Percentiles rank a stretch among this genome's conserved stretches.
These are phyloP conservation scores for Heterotilapia buettikoferi DNA, from an alignment of 2,113 vertebrate species.

Conservation along the genomic window DNA sequence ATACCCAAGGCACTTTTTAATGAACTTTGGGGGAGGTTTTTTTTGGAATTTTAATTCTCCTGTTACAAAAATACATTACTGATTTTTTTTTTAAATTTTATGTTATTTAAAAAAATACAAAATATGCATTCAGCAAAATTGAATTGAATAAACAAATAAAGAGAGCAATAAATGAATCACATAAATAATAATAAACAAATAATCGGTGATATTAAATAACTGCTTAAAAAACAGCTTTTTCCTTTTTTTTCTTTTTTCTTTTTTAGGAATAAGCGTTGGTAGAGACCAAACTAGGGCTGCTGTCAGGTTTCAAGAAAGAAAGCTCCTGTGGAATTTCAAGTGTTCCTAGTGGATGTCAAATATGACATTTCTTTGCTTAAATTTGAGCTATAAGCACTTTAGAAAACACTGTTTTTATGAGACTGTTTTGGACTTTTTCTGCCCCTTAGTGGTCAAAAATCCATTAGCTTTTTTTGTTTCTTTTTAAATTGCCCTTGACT, in stretches of 20 bases:
- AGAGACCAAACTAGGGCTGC: not conserved
- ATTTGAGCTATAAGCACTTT: not conserved
- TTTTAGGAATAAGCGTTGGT: not conserved
- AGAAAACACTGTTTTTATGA: not conserved
- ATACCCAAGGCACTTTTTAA: not conserved
- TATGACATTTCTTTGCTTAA: not conserved
- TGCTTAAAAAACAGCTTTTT: not conserved
- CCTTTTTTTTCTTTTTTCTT: not conserved
- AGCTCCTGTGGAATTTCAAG: not conserved
- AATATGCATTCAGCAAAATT: not conserved
- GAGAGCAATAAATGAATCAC: not conserved
- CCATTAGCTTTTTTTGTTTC: not conserved
- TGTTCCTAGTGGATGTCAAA: not conserved
- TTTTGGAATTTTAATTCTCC: not conserved
- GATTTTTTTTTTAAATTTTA: not conserved
- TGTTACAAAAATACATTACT: not conserved
- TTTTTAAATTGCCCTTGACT: not conserved
- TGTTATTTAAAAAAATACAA: not conserved
- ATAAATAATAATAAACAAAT: not conserved
- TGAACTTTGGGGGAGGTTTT: not conserved
- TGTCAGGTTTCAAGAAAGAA: not conserved
- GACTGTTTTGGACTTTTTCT: not conserved
- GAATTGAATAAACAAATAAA: not conserved
- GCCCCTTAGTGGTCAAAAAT: not conserved
- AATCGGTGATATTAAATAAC: not conserved